Evolutionary conservation across 2,797 vertebrate genomes (phyloP), one percentile per base, ranked within the genome.

Genomic region (Pseudopleuronectes americanus): DNA sequence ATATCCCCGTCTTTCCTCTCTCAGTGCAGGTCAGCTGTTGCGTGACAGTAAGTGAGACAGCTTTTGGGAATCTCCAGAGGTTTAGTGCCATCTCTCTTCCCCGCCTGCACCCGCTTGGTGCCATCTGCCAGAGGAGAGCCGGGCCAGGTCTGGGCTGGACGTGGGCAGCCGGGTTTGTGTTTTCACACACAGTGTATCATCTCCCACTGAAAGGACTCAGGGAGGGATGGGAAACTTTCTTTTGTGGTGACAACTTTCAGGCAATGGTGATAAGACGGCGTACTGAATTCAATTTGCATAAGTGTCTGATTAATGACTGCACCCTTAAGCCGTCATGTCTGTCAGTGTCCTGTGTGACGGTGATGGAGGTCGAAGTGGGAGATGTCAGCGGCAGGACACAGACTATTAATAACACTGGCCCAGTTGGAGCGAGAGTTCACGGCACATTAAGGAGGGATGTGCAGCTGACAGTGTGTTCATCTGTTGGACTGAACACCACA

Each of bases 401-500:
- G 57, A 21, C 85, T 88, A 89, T 87, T 87, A 88, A 91, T 89
- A 90, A 67, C 80, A 23, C 26, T 71, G 86, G 71, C 86, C 84
- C 80, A 86, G 71, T 86, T 90, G 76, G 80, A 86, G 64, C 19
- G 28, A 81, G 74, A 75, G 56, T 71, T 84, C 68, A 85, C 9
- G 52, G 75, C 71, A 76, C 68, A 73, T 81, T 67, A 70, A 71
- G 73, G 16, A 66, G 57, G 41, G 43, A 58, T 7, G 70, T 38
- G 65, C 57, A 58, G 65, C 69, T 23, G 74, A 71, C 38, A 21
- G 65, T 57, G 28, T 41, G 57, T 57, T 63, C 4, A 0, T n/a
- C 69, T 56, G 68, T 23, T 53, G 52, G 68, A 62, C 59, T 22
- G 38, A 67, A n/a, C 23, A 17, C 14, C n/a, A 38, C 10, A 22